Conservation (phyloP, 2,888 invertebrate genomes). For the Pristionchus mayeri region DNA sequence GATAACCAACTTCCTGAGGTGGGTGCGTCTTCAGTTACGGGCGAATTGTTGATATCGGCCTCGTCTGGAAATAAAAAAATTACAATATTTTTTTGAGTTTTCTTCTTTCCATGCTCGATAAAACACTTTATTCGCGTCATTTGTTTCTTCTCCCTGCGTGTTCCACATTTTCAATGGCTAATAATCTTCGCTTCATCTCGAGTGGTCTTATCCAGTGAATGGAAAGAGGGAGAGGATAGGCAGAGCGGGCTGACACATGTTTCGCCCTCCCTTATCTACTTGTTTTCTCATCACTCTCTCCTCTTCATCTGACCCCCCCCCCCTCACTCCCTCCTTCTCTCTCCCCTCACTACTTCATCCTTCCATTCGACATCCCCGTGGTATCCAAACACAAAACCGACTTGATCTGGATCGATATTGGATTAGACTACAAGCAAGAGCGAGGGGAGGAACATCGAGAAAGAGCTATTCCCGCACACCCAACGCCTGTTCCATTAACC, state of each 20-base stretch:
- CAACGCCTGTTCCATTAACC: not conserved
- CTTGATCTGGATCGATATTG: constrained; percentile 14
- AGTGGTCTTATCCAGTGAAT: not conserved
- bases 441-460: not conserved
- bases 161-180: not conserved
- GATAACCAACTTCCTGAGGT: not conserved
- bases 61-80: not conserved
- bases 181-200: not conserved
- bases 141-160: too few species aligned
- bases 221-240: not conserved
- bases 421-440: not conserved
- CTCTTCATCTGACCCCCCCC: constrained; percentile 9
- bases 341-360: constrained; percentile 22
- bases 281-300: constrained; percentile 33
- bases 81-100: not conserved
- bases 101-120: not conserved
- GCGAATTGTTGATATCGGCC: not conserved
- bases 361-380: constrained; percentile 31
- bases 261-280: constrained; percentile 31
- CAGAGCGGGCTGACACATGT: not conserved
- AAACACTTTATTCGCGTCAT: too few species aligned
- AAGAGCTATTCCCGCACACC: not conserved
- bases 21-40: constrained; percentile 17
- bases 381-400: constrained; percentile 15
- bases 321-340: not conserved